Percentiles rank a stretch among this genome's conserved stretches.
Evolutionary conservation across 2,888 invertebrate genomes (phyloP).

Genomic region (Pelosia muscerda): DNA sequence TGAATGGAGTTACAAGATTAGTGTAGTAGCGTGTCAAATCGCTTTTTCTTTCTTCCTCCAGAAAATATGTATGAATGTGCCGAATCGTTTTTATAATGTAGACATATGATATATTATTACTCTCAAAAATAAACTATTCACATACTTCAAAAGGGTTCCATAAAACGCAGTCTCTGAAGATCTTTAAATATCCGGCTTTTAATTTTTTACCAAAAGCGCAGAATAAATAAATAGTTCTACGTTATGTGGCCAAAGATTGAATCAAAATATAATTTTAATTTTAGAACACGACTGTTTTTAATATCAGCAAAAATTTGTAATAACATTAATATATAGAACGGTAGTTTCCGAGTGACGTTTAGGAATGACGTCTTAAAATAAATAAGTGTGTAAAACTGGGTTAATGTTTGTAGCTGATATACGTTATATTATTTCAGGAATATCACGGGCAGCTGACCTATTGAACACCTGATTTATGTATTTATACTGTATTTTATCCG

Average conservation of each 20-base stretch:
- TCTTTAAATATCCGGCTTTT: background rate
- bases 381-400: background rate
- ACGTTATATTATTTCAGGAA: background rate
- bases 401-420: background rate
- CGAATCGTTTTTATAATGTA: no score
- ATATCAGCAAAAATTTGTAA: background rate
- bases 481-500: no score
- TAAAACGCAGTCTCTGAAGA: slow-evolving; percentile 1
- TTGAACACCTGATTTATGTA: background rate
- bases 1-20: slow-evolving; percentile 1
- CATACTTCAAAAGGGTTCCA: background rate
- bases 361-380: background rate
- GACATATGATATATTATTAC: background rate
- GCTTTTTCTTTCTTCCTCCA: no score
- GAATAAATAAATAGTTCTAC: no score
- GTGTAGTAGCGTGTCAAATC: background rate
- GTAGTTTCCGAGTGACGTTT: background rate
- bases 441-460: no score
- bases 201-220: no score
- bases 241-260: no score
- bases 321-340: background rate
- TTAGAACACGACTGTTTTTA: background rate
- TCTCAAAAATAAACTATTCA: background rate
- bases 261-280: background rate
- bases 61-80: no score